Evolutionary conservation across 1,140 invertebrate species (phyloP), one percentile per base, ranked within the genome.

Genomic region (Hestina assimilis): DNA sequence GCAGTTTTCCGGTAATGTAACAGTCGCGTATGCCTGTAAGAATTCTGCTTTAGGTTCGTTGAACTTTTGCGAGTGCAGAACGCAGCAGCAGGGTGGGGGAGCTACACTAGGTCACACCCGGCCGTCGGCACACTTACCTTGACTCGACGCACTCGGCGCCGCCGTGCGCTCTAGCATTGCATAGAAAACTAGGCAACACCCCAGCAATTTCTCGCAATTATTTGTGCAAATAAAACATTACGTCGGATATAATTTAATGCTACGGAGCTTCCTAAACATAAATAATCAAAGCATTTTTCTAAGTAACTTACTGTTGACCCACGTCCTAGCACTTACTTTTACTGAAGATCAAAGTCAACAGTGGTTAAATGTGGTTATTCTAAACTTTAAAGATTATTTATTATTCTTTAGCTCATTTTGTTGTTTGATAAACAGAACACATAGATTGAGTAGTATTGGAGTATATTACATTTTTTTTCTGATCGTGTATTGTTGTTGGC

Each of bases 61-160:
- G 84, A 87, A 87, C 84, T 84, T 82, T 83, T 65, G 79, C 79
- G 80, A 84, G 75, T 87, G 80, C 83, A 87, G 81, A 84, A 78
- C 75, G 73, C 68, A 71, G 64, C 67, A 70, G 60, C 57, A 73
- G 69, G 68, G 79, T 72, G 79, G 76, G 78, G 83, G 75, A 72
- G 66, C 75, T 66, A 72, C 79, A 87, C 74, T 87, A 76, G 83
- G 83, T 87, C 83, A 83, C 64, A 72, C 73, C 72, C 72, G 84
- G 81, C 78, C 84, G 71, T 85, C 74, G 84, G 73, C 84, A 84
- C 81, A 87, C 82, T 87, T 87, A 86, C 81, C 84, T 87, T 87
- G 83, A 84, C 82, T 87, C 76, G 73, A 69, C 75, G 75, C 75
- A 78, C 63, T 65, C 60, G 60, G 64, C 69, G 69, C 66, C 68